These are phyloP conservation scores for Paratilapia polleni DNA, from an alignment of 2,113 vertebrate genomes.

Conservation along the genomic window DNA sequence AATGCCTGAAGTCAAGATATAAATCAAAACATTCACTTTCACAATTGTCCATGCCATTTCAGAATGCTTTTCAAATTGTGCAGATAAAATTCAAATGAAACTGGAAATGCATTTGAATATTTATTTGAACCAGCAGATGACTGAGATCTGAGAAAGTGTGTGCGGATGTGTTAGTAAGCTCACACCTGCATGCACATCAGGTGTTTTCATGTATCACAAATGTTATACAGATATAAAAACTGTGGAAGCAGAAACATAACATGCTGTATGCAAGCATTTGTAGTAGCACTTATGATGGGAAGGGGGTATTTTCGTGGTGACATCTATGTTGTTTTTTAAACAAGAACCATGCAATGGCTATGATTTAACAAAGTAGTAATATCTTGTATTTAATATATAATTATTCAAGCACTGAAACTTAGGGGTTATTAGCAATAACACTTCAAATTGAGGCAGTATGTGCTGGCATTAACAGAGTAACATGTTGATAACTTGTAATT, in stretches of 20 bases:
- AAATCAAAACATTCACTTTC: background rate
- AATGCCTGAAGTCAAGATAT: background rate
- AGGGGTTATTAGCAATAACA: background rate
- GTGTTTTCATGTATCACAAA: constrained; percentile 13
- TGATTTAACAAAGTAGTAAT: background rate
- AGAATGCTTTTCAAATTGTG: background rate
- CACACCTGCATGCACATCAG: background rate
- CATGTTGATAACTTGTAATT: background rate
- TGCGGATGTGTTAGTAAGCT: background rate
- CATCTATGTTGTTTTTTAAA: too few relatives aligned
- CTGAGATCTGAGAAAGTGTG: background rate
- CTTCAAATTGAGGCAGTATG: background rate
- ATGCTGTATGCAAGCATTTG: too few relatives aligned
- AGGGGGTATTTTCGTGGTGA: too few relatives aligned
- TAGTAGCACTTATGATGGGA: background rate
- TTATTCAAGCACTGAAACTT: background rate
- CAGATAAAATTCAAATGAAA: background rate
- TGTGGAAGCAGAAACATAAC: background rate
- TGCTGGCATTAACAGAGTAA: background rate
- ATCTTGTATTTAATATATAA: background rate
- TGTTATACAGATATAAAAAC: background rate
- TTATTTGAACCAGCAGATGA: background rate
- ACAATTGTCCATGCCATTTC: background rate
- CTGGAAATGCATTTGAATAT: background rate
- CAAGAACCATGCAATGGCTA: too few relatives aligned